Conservation (phyloP, 2,888 invertebrate species). For the Rosalia funebris region DNA sequence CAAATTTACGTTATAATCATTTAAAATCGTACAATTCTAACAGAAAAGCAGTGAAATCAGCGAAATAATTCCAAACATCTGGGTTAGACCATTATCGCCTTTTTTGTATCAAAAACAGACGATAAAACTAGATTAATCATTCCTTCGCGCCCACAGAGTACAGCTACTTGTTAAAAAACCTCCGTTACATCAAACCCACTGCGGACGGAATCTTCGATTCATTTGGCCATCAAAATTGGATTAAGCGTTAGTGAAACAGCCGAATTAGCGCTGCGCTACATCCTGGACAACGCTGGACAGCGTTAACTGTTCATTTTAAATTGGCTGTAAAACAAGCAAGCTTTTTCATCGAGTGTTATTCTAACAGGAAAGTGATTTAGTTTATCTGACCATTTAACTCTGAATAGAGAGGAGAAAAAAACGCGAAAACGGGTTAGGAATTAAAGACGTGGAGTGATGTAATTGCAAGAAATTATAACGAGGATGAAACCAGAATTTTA, state of each 20-base stretch:
- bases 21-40: too few relatives aligned
- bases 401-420: not conserved
- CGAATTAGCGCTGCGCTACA: conserved; percentile 6
- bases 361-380: conserved; percentile 15
- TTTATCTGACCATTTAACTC: conserved; percentile 7
- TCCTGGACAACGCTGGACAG: not conserved
- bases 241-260: conserved; percentile 2
- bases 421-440: not conserved
- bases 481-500: not conserved
- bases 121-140: too few relatives aligned
- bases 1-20: too few relatives aligned
- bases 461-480: conserved; percentile 6
- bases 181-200: not conserved
- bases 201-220: not conserved
- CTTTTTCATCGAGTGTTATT: conserved; percentile 14
- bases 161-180: not conserved
- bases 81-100: too few relatives aligned
- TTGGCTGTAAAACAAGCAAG: conserved; percentile 5
- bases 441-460: conserved; percentile 1
- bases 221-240: conserved; percentile 14
- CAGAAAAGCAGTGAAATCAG: too few relatives aligned
- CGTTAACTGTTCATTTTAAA: conserved; percentile 14
- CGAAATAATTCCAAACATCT: too few relatives aligned
- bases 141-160: too few relatives aligned
- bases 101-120: too few relatives aligned